These are phyloP conservation scores for Meteorus sp. DNA, from an alignment of 1,140 invertebrate genomes.

Conservation along the genomic window DNA sequence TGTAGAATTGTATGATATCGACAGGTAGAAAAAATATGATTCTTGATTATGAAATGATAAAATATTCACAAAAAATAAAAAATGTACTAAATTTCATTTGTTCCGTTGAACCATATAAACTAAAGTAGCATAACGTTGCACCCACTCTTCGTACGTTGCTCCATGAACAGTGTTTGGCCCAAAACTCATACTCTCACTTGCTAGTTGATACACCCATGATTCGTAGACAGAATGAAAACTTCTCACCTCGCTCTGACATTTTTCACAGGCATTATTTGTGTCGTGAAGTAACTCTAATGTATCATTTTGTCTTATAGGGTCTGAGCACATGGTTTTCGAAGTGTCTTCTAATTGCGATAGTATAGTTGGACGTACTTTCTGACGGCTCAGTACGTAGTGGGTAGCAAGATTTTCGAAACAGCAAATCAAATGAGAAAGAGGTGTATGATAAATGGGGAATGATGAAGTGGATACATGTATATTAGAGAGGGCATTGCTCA, in stretches of 20 bases:
- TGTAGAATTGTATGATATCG: too few relatives aligned
- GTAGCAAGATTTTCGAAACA: slow-evolving; percentile 36
- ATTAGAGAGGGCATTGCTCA: slow-evolving; percentile 31
- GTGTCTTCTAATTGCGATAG: slow-evolving; percentile 5
- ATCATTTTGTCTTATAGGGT: slow-evolving; percentile 16
- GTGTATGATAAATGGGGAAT: slow-evolving; percentile 39
- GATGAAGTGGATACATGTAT: slow-evolving; percentile 18
- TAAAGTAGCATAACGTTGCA: slow-evolving; percentile 40
- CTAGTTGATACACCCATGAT: slow-evolving; percentile 38
- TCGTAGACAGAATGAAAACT: slow-evolving; percentile 37
- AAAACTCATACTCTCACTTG: slow-evolving; percentile 39
- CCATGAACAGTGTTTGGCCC: slow-evolving; percentile 36
- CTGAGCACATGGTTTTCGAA: slow-evolving; percentile 5
- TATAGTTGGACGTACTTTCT: slow-evolving; percentile 15
- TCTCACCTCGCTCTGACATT: slow-evolving; percentile 33
- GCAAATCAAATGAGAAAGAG: slow-evolving; percentile 43
- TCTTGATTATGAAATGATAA: too few relatives aligned
- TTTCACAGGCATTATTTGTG: slow-evolving; percentile 26
- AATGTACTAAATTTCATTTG: slow-evolving; percentile 26
- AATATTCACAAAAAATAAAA: too few relatives aligned
- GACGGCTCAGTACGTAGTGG: slow-evolving; percentile 31
- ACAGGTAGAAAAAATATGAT: too few relatives aligned
- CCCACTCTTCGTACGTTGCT: slow-evolving; percentile 42
- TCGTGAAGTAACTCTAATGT: slow-evolving; percentile 38
- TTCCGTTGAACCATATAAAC: slow-evolving; percentile 43